Conservation (phyloP, 2,113 vertebrate species). For the Actenoides lindsayi region DNA sequence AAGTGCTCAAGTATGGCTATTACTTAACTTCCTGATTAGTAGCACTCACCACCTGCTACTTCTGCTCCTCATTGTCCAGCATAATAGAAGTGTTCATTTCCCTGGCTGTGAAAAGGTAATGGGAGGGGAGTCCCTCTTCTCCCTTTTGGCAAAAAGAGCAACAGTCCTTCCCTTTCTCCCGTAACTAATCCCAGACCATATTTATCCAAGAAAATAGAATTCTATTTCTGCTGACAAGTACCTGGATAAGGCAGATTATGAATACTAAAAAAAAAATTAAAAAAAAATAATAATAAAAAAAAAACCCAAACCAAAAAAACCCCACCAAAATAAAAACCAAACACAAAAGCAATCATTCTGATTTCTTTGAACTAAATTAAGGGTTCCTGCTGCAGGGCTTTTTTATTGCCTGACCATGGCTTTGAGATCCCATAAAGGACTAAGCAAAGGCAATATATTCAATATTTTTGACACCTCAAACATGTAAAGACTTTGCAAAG, state of each 20-base stretch:
- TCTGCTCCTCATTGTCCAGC: constrained; percentile 43
- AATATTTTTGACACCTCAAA: constrained; percentile 26
- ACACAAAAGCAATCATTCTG: background rate
- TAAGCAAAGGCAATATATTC: constrained; percentile 3
- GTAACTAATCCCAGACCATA: constrained; percentile 10
- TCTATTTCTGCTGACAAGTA: constrained; percentile 3
- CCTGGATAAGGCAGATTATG: background rate
- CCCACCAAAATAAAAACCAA: too few species aligned
- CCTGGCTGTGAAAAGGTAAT: constrained; percentile 44
- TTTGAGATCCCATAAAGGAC: constrained; percentile 1
- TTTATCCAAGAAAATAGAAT: constrained; percentile 11
- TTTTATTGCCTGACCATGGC: background rate
- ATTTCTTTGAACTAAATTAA: constrained; percentile 13
- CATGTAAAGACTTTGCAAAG: background rate
- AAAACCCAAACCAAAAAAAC: background rate
- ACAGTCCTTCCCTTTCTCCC: background rate
- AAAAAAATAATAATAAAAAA: background rate
- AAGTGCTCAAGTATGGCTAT: constrained; percentile 22
- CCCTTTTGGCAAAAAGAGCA: constrained; percentile 46
- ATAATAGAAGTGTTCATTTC: constrained; percentile 49
- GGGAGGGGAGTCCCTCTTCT: constrained; percentile 14
- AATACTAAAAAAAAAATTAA: background rate
- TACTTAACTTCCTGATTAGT: constrained; percentile 55
- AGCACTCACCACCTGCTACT: constrained; percentile 62
- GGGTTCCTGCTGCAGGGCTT: background rate